Conservation (phyloP, 2,113 vertebrate species). For the Gorilla gorilla region DNA sequence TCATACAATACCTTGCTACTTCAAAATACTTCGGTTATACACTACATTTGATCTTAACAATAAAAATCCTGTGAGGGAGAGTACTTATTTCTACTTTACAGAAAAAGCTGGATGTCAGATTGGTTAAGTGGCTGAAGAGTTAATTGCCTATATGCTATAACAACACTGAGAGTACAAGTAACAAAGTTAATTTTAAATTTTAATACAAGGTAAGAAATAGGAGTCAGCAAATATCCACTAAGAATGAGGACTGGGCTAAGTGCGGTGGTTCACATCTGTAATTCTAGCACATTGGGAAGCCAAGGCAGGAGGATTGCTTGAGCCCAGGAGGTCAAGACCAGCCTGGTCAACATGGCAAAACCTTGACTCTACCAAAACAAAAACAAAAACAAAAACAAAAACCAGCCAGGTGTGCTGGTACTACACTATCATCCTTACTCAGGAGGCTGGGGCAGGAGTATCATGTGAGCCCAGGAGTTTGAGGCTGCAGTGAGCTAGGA, state of each 20-base stretch:
- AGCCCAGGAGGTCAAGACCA: not conserved
- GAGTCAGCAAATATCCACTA: not conserved
- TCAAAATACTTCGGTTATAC: not conserved
- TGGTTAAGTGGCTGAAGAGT: not conserved
- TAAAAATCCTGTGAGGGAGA: not conserved
- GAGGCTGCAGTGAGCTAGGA: no score
- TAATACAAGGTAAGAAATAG: not conserved
- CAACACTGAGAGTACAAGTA: not conserved
- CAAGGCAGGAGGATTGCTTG: not conserved
- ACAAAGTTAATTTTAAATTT: conserved; percentile 1
- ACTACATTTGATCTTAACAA: not conserved
- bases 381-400: not conserved
- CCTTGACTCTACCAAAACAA: not conserved
- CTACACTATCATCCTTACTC: not conserved
- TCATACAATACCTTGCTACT: not conserved
- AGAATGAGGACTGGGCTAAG: not conserved
- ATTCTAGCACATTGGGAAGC: not conserved
- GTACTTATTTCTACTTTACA: not conserved
- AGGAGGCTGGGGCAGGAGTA: no score
- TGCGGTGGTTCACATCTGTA: not conserved
- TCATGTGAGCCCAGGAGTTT: no score
- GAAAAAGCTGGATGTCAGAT: not conserved
- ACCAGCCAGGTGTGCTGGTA: not conserved
- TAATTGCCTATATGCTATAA: not conserved
- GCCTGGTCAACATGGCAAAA: not conserved